Evolutionary conservation across 64 coral and sea anemone species (phyloP).

Genomic region (Anthopleura sola): DNA sequence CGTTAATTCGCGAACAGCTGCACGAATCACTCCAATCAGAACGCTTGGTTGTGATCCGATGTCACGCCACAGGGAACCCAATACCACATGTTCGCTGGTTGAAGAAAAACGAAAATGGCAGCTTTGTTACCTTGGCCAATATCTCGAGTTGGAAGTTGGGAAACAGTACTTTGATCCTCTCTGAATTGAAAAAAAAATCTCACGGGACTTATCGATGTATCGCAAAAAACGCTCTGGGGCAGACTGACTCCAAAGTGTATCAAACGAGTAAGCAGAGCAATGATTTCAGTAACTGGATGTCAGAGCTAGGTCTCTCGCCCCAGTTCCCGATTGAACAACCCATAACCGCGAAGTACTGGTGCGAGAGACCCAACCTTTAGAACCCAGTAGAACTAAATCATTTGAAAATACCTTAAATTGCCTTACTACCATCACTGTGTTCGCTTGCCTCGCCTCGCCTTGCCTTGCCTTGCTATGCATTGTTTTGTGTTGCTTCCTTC

Average conservation of each 20-base stretch:
- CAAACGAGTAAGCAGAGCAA: not conserved
- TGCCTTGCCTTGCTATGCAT: not conserved
- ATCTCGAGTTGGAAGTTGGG: not conserved
- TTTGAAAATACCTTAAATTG: too few relatives aligned
- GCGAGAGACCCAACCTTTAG: too few relatives aligned
- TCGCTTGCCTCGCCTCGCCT: not conserved
- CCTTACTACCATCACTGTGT: too few relatives aligned
- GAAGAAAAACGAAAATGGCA: conserved; percentile 1
- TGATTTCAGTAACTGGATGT: not conserved
- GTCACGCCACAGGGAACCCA: conserved; percentile 47
- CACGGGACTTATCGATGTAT: conserved; percentile 45
- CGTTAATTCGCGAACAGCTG: not conserved
- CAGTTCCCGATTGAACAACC: too few relatives aligned
- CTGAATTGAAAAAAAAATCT: not conserved
- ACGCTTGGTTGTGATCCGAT: not conserved
- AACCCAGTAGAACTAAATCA: too few relatives aligned
- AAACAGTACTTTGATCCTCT: not conserved
- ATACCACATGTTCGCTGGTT: conserved; percentile 25
- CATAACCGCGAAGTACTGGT: too few relatives aligned
- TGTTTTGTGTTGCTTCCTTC: too few relatives aligned
- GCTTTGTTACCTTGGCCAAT: conserved; percentile 29
- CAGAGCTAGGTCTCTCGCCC: too few relatives aligned
- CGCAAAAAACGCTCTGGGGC: conserved; percentile 41
- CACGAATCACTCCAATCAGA: not conserved
- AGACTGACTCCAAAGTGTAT: not conserved